Evolutionary conservation across 2,113 vertebrate species (phyloP), one percentile per base, ranked within the genome.

Genomic region (Chaenogobius annularis): DNA sequence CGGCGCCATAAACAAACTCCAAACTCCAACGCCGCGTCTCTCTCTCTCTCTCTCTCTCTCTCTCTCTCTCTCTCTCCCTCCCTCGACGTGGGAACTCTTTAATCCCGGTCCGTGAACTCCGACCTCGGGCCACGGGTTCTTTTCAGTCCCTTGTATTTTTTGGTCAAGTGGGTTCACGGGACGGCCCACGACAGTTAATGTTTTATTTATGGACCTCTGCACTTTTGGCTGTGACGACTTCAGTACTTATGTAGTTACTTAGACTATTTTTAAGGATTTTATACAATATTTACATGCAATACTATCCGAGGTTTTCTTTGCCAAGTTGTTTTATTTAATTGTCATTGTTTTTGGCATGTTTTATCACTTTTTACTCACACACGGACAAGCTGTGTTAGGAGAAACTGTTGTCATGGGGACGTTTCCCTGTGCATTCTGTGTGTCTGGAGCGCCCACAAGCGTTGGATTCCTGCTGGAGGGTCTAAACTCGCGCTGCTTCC

Each of bases 201-300:
- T 93, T 92, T 91, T 91, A 91, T 93, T 93, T 93, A 91, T 93
- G 91, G 91, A 94, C 91, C 93, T 94, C 93, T 94, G 93, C 93
- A 94, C 93, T 94, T 94, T 94, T 93, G 93, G 92, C 92, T 93
- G 92, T 93, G 93, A 92, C 88, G 91, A 93, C 87, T 94, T 91
- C 91, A 93, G 92, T 93, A 93, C 93, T 94, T 93, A 90, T 78
- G 87, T 93, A 93, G 92, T 93, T 92, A 91, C 89, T 86, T 92
- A 90, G 93, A 92, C 90, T 93, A 92, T 94, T 94, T 94, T 93
- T 93, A 92, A 93, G 91, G 90, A 92, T 92, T 94, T 93, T 94
- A 93, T 94, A 94, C 92, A 89, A 93, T 92, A 93, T 93, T 93
- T 94, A 93, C 92, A 93, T 93, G 91, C 92, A 94, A 92, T 93